Percentiles rank a stretch among this genome's conserved stretches.
Conservation (phyloP, 2,113 vertebrate species). For the Dryoscopus gambensis region DNA sequence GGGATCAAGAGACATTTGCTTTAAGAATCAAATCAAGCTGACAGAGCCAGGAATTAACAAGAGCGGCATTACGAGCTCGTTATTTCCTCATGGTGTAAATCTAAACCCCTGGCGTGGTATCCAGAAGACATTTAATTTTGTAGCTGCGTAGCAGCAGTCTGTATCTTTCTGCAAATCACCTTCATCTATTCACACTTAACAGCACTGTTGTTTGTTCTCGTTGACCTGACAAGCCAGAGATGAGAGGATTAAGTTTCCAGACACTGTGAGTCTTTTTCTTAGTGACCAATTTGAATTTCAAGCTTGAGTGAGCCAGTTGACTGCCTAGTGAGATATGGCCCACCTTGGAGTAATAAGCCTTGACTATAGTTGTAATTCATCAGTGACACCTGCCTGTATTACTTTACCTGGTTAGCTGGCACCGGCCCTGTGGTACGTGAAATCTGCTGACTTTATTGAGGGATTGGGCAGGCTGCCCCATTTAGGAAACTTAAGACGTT, state of each 20-base stretch:
- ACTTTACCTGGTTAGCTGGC: background rate
- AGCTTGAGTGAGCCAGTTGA: background rate
- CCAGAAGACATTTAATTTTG: background rate
- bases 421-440: background rate
- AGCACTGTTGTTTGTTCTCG: background rate
- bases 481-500: background rate
- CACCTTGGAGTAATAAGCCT: background rate
- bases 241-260: slow-evolving; percentile 7
- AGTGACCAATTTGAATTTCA: slow-evolving; percentile 21
- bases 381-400: background rate
- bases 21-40: background rate
- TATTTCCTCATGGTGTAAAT: background rate
- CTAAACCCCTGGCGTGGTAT: background rate
- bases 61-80: background rate
- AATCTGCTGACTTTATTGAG: background rate
- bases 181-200: background rate
- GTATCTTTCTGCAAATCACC: background rate
- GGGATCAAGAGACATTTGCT: background rate
- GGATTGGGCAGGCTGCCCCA: background rate
- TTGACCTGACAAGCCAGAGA: slow-evolving; percentile 4
- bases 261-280: background rate
- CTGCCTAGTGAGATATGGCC: background rate
- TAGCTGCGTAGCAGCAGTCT: background rate
- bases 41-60: background rate
- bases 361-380: background rate